Evolutionary conservation across 37 sponge, comb jelly and placozoan species (phyloP).

Genomic region (Halisarca cf. caerulea): DNA sequence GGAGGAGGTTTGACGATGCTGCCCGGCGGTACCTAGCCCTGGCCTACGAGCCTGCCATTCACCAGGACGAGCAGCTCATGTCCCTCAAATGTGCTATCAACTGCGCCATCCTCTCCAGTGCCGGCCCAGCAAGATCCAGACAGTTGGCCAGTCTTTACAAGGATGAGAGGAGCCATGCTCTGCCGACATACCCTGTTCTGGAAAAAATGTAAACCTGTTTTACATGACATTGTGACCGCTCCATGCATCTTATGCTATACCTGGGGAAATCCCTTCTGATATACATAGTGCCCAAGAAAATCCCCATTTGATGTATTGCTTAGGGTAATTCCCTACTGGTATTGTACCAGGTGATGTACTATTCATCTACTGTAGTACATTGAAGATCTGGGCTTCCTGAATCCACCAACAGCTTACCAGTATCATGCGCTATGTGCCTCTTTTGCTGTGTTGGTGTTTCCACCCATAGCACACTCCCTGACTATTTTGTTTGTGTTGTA

Average conservation of each 20-base stretch:
- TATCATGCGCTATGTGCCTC: too few species aligned
- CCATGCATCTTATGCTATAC: not conserved
- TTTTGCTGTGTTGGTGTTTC: too few species aligned
- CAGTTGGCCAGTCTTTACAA: constrained; percentile 86
- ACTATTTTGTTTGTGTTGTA: too few species aligned
- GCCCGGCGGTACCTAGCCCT: constrained; percentile 91
- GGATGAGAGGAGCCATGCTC: constrained; percentile 56
- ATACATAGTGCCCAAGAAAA: too few species aligned
- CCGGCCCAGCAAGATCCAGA: constrained; percentile 88
- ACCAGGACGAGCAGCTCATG: constrained; percentile 67
- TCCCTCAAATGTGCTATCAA: constrained; percentile 55
- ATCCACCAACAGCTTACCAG: too few species aligned
- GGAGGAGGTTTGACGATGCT: constrained; percentile 92
- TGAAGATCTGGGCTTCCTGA: too few species aligned
- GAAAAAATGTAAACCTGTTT: constrained; percentile 79
- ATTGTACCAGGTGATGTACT: too few species aligned
- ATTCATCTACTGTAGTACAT: too few species aligned
- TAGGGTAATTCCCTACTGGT: too few species aligned
- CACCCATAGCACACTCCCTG: too few species aligned
- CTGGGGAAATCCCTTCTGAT: too few species aligned
- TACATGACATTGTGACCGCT: not conserved
- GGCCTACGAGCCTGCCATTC: constrained; percentile 82
- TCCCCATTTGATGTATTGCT: too few species aligned
- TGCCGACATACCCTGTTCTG: constrained; percentile 80
- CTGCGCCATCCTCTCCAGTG: constrained; percentile 63